These are phyloP conservation scores for Elachura formosa DNA, from an alignment of 2,113 vertebrate genomes.

Conservation along the genomic window DNA sequence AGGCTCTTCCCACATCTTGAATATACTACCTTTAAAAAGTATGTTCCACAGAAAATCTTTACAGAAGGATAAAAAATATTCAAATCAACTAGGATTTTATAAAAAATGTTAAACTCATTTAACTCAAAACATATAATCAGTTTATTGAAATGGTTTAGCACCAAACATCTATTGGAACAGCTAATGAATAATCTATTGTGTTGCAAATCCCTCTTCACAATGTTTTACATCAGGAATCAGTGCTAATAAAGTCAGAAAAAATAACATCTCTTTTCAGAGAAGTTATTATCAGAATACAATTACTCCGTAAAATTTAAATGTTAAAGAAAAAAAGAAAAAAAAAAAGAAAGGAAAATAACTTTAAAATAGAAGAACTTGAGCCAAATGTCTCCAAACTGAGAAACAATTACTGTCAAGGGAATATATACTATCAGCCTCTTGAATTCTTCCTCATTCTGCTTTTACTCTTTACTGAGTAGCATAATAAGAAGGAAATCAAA, in stretches of 20 bases:
- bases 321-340: not conserved
- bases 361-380: constrained; percentile 6
- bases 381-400: not conserved
- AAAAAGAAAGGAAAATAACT: not conserved
- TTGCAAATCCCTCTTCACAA: constrained; percentile 3
- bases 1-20: not conserved
- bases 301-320: constrained; percentile 14
- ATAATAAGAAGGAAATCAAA: not conserved
- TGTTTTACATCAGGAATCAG: constrained; percentile 26
- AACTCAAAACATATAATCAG: constrained; percentile 24
- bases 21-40: not conserved
- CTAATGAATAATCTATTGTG: constrained; percentile 45
- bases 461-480: not conserved
- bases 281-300: not conserved
- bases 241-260: constrained; percentile 12
- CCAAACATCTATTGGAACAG: not conserved
- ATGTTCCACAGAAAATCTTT: not conserved
- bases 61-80: not conserved
- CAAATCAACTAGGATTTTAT: not conserved
- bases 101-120: not conserved
- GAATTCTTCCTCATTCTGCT: not conserved
- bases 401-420: constrained; percentile 14
- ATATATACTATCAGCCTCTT: not conserved
- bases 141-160: not conserved
- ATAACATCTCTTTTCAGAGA: constrained; percentile 7